These are phyloP conservation scores for Neostethus bicornis DNA, from an alignment of 2,797 vertebrate species.

Conservation along the genomic window DNA sequence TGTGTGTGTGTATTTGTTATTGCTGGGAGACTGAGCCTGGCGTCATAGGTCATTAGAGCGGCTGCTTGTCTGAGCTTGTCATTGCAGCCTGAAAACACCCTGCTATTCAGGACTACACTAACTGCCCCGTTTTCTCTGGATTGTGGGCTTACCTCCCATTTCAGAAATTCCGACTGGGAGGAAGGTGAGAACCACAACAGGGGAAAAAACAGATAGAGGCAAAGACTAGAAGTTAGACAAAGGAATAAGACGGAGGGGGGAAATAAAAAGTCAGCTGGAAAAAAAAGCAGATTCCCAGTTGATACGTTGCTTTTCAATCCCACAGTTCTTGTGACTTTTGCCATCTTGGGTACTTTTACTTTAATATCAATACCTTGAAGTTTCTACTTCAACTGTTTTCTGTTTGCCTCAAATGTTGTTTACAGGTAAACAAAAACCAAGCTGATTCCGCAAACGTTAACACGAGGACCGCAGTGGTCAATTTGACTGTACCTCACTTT, in stretches of 20 bases:
- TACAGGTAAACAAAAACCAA: slow-evolving; percentile 48
- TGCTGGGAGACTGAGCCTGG: slow-evolving; percentile 76
- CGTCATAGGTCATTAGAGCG: slow-evolving; percentile 84
- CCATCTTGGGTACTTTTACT: background rate
- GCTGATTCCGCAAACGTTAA: too few species aligned
- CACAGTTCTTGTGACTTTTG: too few species aligned
- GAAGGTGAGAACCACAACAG: slow-evolving; percentile 42
- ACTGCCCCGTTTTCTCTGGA: slow-evolving; percentile 57
- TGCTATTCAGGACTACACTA: slow-evolving; percentile 74
- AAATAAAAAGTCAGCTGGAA: slow-evolving; percentile 10
- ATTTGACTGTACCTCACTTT: too few species aligned
- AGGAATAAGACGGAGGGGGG: slow-evolving; percentile 11
- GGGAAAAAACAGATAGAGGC: background rate
- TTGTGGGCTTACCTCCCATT: slow-evolving; percentile 37
- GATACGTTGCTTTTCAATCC: slow-evolving; percentile 3
- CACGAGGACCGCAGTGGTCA: too few species aligned
- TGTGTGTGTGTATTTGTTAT: slow-evolving; percentile 71
- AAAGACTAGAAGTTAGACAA: slow-evolving; percentile 16
- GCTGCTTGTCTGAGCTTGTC: slow-evolving; percentile 84
- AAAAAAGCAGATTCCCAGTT: slow-evolving; percentile 1
- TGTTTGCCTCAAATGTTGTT: slow-evolving; percentile 14
- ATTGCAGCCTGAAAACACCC: slow-evolving; percentile 80
- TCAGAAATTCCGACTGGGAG: slow-evolving; percentile 41
- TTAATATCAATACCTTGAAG: slow-evolving; percentile 1
- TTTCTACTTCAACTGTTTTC: slow-evolving; percentile 1